Evolutionary conservation across 2,888 invertebrate species (phyloP), one percentile per base, ranked within the genome.

Genomic region (Priocnemis perturbator): DNA sequence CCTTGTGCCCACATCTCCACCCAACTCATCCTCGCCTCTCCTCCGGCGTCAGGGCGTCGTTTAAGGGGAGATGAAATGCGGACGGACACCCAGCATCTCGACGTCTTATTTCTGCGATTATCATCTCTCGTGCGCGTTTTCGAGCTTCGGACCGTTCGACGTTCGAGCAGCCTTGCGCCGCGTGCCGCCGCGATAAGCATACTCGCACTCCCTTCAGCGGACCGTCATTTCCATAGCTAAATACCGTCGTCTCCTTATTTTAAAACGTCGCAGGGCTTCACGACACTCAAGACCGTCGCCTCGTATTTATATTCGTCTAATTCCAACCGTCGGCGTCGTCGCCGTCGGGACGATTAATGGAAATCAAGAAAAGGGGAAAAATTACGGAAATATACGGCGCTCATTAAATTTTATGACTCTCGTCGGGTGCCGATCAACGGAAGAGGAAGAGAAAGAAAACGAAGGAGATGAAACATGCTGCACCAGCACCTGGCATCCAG

Each of bases 31-130:
- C 20, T 30, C 30, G 14, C 45, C 67, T 52, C 48, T 50, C 58
- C 60, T 63, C 64, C 21, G 56, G 67, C 62, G 45, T 37, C 23
- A 68, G 9, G 17, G 50, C 50, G 50, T 50, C 70, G 66, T 67
- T 72, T 66, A 63, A 74, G 62, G 60, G 63, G 52, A 69, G 67
- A 48, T 63, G 67, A 60, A 67, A 73, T 73, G 77, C 68, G 71
- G 68, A 65, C 56, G 69, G 48, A 55, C 58, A 26, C 26, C 74
- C 74, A 75, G 73, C 78, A 76, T 81, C 79, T 74, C 78, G 78
- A 84, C 80, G 80, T 83, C 82, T 84, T 82, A 82, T 82, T 84
- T 82, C 78, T 82, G 81, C 81, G 84, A 80, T 78, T 77, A 76
- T 79, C 76, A 64, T 59, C 20, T 47, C 44, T 30, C 5, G 4